Base-by-base conservation (phyloP, 2,797 vertebrate genomes). In the Scomberomorus guttatus region DNA sequence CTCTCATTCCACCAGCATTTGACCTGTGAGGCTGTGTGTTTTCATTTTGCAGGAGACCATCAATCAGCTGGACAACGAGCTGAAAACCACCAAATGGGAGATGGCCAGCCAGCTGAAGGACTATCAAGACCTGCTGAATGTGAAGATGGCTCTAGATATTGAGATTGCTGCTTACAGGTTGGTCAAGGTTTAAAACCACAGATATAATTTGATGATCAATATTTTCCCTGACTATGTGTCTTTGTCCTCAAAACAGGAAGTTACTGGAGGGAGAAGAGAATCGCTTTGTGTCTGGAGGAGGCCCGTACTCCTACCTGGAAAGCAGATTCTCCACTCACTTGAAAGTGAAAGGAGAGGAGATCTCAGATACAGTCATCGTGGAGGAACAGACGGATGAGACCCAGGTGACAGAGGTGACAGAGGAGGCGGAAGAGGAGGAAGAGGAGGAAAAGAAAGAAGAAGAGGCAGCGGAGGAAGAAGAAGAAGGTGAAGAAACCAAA, bases 131-230 rank as follows among this genome's bases (percentile, higher is more conserved):
- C 95, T 99, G 84, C 96, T 99, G 85, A 99, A 99, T 0, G 97
- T 98, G 83, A 99, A 99, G 93, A 99, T 99, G 98, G 98, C 98
- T 55, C 92, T 99, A 74, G 97, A 99, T 87, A 98, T 99, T 0
- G 98, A 99, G 86, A 99, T 99, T 0, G 96, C 98, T 34, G 97
- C 98, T 37, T 99, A 99, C 62, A 97, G 98, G 98, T 98, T 81
- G 5, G 87, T 87, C 42, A 29, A 24, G n/a, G 46, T 62, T 60
- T 22, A 55, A 73, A 66, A 55, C 5, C 24, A 32, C 10, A 66
- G n/a, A 68, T 46, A 10, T 32, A 7, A 34, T 63, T 14, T 7
- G 3, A n/a, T 29, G 5, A 34, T 34, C 8, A 8, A 34, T 34
- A 4, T 42, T 42, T 42, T 42, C 6, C 39, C 39, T 42, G 39